Evolutionary conservation across 2,888 invertebrate genomes (phyloP).

Genomic region (Xanthia togata): DNA sequence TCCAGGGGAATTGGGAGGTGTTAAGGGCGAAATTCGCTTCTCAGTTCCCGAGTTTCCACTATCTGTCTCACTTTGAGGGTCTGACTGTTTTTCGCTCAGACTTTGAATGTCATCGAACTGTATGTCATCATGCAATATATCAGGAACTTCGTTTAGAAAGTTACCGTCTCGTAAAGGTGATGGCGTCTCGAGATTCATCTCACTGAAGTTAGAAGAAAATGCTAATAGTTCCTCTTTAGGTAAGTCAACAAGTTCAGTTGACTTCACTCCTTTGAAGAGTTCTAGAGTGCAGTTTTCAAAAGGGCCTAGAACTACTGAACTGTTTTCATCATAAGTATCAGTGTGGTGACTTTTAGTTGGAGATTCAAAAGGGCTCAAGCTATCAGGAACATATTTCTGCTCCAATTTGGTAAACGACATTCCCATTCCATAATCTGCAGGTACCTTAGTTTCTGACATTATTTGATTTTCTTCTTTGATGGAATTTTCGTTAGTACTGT

Average conservation of each 20-base stretch:
- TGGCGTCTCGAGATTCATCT: conserved; percentile 87
- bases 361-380: conserved; percentile 85
- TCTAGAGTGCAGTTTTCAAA: conserved; percentile 90
- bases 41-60: conserved; percentile 79
- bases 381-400: conserved; percentile 79
- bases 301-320: conserved; percentile 90
- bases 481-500: conserved; percentile 73
- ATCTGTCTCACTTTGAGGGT: conserved; percentile 72
- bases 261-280: conserved; percentile 87
- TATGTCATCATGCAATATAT: conserved; percentile 80
- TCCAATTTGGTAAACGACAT: conserved; percentile 77
- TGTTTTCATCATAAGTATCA: conserved; percentile 87
- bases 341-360: conserved; percentile 86
- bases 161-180: conserved; percentile 86
- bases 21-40: conserved; percentile 82
- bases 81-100: conserved; percentile 77
- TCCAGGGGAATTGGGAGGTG: conserved; percentile 87
- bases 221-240: conserved; percentile 88
- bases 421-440: conserved; percentile 71
- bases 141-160: conserved; percentile 87
- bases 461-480: conserved; percentile 65
- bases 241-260: conserved; percentile 82
- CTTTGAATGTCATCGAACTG: conserved; percentile 80
- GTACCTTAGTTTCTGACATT: conserved; percentile 74
- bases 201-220: conserved; percentile 90